These are phyloP conservation scores for Brachypalpus laphriformis DNA, from an alignment of 2,888 invertebrate genomes.

Conservation along the genomic window DNA sequence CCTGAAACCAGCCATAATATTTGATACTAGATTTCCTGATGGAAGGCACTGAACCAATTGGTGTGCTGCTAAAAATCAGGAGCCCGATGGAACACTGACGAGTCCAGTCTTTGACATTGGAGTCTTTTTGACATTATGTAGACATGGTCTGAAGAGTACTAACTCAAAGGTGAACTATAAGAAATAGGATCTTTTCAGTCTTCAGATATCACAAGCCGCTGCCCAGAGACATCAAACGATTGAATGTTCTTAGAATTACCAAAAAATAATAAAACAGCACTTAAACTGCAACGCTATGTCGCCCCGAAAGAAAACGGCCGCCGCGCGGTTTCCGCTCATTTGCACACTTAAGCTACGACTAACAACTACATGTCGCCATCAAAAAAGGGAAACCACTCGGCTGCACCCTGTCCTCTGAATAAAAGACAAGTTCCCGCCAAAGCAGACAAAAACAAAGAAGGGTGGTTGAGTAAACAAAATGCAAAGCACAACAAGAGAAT, in stretches of 20 bases:
- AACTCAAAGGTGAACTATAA: neutral
- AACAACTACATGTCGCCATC: conserved; percentile 21
- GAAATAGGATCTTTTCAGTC: too few relatives aligned
- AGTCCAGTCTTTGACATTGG: too few relatives aligned
- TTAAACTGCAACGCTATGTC: neutral
- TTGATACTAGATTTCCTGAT: too few relatives aligned
- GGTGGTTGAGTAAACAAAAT: conserved; percentile 62
- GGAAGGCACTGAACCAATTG: too few relatives aligned
- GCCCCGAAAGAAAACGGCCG: neutral
- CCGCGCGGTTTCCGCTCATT: conserved; percentile 13
- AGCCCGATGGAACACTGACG: too few relatives aligned
- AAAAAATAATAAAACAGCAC: neutral
- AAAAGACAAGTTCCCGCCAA: conserved; percentile 47
- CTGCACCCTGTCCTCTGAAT: conserved; percentile 16
- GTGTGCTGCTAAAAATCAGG: too few relatives aligned
- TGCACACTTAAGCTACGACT: conserved; percentile 33
- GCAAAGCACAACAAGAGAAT: conserved; percentile 42
- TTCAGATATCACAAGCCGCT: too few relatives aligned
- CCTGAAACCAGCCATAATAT: too few relatives aligned
- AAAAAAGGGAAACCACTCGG: conserved; percentile 25
- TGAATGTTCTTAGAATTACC: neutral
- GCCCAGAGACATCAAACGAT: neutral
- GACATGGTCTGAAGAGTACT: too few relatives aligned
- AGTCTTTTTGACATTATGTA: too few relatives aligned
- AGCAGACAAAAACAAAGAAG: conserved; percentile 28